Evolutionary conservation across 1,140 invertebrate species (phyloP), one percentile per base, ranked within the genome.

Genomic region (Gryllus bimaculatus): DNA sequence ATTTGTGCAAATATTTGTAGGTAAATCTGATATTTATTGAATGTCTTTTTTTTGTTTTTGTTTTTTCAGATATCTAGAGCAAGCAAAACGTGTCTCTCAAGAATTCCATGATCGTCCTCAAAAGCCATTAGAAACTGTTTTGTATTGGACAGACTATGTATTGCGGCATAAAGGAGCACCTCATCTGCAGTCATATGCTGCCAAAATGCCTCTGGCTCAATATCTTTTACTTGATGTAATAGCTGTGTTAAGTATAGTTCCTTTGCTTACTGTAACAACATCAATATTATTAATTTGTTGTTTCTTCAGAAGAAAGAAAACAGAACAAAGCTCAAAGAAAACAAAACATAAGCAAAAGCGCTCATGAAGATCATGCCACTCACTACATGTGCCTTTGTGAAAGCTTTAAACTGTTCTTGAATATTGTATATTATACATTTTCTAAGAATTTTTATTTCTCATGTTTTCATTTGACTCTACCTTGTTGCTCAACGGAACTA

Each of bases 71-170:
- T 77, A 48, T 47, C 47, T n/a, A 49, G 13, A 77, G 12, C 47
- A 48, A 20, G 76, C 48, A 8, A 8, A 47, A 10, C 6, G n/a
- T 18, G 8, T 77, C 21, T 77, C 76, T 13, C 47, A 20, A 48
- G 13, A 20, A 20, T 77, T 48, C 48, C 76, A 8, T 4, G 84
- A 85, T 79, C 75, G 80, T 8, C 82, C 81, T 18, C 54, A 80
- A 74, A 80, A n/a, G 39, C 85, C 89, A 0, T 82, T 90, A 75
- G 86, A 90, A 18, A 87, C 86, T 47, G 89, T 89, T 8, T 81
- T 91, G 66, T 91, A 87, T 81, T 92, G 90, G 90, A 89, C 88
- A 8, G 90, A 92, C 80, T 91, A 88, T 80, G 90, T 89, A 7
- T 89, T 90, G 6, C 84, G 88, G 10, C 86, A 92, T 82, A 86